Evolutionary conservation across 2,113 vertebrate species (phyloP).

Genomic region (Orthonyx spaldingii): DNA sequence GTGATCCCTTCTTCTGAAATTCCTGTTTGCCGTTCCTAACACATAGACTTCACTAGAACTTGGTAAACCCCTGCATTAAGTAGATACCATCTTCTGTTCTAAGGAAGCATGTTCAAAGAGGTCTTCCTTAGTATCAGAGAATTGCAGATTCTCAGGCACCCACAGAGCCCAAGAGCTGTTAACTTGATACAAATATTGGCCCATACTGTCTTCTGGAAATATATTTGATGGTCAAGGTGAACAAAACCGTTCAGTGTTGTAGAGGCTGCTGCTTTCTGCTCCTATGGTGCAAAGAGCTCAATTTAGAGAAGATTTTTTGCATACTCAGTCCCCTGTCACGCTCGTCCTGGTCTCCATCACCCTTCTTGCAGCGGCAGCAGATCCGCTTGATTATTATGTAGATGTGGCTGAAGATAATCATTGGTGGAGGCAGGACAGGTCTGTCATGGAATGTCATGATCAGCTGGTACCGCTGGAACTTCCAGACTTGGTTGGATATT

Average conservation of each 20-base stretch:
- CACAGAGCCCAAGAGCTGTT: not conserved
- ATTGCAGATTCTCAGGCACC: not conserved
- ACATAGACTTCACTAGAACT: not conserved
- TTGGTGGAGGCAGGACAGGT: constrained; percentile 92
- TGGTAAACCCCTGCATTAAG: not conserved
- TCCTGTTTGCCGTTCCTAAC: not conserved
- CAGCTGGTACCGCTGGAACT: constrained; percentile 96
- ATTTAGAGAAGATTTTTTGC: constrained; percentile 18
- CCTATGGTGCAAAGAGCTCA: not conserved
- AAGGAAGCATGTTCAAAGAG: not conserved
- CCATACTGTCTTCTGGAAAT: not conserved
- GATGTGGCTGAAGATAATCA: constrained; percentile 94
- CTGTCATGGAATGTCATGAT: constrained; percentile 98
- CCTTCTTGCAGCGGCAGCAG: constrained; percentile 78
- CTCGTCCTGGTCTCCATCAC: constrained; percentile 88
- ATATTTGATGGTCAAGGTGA: not conserved
- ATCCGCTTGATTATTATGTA: constrained; percentile 84
- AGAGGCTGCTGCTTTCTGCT: not conserved
- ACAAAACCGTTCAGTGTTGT: not conserved
- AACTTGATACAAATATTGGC: not conserved
- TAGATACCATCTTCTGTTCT: not conserved
- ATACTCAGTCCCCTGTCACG: constrained; percentile 91
- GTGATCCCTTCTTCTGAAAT: not conserved
- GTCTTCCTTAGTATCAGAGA: not conserved
- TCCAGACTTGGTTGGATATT: constrained; percentile 99